phyloP scores from a whole-genome alignment of 2,113 vertebrate species.

The Clarias macrocephalus region DNA sequence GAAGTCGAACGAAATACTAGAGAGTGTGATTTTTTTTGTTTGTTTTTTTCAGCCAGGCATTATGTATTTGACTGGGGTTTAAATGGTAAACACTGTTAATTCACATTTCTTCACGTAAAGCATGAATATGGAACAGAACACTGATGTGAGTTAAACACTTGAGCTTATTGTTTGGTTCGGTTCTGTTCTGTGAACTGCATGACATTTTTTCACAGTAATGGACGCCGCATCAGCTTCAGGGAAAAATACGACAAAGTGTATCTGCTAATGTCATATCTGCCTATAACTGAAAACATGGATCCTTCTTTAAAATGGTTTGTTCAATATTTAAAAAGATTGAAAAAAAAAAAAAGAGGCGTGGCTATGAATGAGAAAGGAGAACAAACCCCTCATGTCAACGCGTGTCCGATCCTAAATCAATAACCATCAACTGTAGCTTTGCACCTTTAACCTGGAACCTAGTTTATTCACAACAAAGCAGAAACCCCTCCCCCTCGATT shows the following conservation, averaged over 20 bases:
- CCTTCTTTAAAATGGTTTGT: not conserved
- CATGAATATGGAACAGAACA: not conserved
- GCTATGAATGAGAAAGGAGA: constrained; percentile 30
- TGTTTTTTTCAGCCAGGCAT: too few species aligned
- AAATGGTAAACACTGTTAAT: not conserved
- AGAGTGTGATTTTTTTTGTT: too few species aligned
- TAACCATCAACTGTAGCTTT: constrained; percentile 19
- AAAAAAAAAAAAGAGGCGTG: constrained; percentile 40
- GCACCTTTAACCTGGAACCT: constrained; percentile 32
- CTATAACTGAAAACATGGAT: not conserved
- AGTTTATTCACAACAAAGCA: constrained; percentile 38
- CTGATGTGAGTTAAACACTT: not conserved
- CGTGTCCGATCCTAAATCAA: constrained; percentile 19
- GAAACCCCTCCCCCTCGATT: constrained; percentile 2
- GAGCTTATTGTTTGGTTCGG: not conserved
- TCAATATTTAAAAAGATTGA: not conserved
- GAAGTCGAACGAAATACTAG: too few species aligned
- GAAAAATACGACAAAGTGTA: not conserved
- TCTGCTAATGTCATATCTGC: not conserved
- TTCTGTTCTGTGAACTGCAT: not conserved
- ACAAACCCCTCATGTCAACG: constrained; percentile 34
- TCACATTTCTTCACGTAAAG: not conserved
- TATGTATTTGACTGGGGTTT: not conserved
- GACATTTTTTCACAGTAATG: not conserved
- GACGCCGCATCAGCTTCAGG: not conserved